Evolutionary conservation across 2,113 vertebrate species (phyloP), one percentile per base, ranked within the genome.

Genomic region (Nothobranchius furzeri): DNA sequence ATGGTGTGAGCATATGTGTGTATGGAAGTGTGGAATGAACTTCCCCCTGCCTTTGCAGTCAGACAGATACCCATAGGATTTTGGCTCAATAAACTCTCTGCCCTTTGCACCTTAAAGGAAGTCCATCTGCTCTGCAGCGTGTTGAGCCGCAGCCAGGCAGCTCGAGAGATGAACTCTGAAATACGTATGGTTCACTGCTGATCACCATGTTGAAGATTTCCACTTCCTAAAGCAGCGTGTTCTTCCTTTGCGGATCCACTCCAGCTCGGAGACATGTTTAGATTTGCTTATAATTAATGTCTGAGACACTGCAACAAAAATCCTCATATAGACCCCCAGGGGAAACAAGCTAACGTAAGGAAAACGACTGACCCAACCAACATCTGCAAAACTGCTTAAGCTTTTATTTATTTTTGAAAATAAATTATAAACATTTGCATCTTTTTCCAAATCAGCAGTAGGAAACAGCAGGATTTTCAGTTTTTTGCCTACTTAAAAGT

Each of bases 41-140:
- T 76, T 86, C 72, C 75, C 68, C 74, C 43, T 30, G 30, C 30
- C 20, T 67, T 74, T 67, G 64, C 67, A 77, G 76, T 75, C 60
- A 61, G 49, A 65, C 72, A 85, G 81, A 90, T 81, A 88, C 85
- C 85, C 83, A 65, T 11, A 89, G 89, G 88, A 89, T 88, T 87
- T 76, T 71, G 72, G 88, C 85, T 90, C 82, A 85, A 89, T 89
- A 87, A 87, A 88, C 65, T 84, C 68, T 72, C 58, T 87, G 82
- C 76, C 84, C 87, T 89, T 70, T 86, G 82, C 78, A 83, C 88
- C 73, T 76, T 66, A 52, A 74, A 89, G 89, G 85, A 91, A 87
- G 88, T 83, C 86, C 87, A 89, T 90, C 79, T 90, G 90, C 79
- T 76, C 66, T 60, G 51, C 64, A 76, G 80, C 81, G 82, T 64